phyloP scores from a whole-genome alignment of 2,113 vertebrate genomes.

The Alexandromys fortis region DNA sequence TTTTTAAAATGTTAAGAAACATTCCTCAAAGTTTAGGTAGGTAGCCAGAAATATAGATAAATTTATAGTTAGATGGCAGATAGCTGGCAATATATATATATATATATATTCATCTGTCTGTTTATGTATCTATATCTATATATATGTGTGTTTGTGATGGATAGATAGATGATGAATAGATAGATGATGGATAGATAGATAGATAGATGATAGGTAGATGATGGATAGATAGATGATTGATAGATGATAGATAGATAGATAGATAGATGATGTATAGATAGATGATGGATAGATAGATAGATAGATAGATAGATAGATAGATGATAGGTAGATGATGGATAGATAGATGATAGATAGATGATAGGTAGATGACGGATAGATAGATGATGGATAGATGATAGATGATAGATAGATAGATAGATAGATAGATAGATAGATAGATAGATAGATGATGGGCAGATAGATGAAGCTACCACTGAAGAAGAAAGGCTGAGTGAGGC shows the following conservation, averaged over 20 bases:
- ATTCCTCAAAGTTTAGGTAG: not conserved
- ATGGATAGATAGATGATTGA: not conserved
- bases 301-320: no score
- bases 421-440: not conserved
- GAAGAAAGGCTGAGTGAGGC: not conserved
- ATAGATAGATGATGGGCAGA: not conserved
- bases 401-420: not conserved
- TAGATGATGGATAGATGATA: no score
- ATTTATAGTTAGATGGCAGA: not conserved
- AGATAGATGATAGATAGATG: no score
- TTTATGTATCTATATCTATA: no score
- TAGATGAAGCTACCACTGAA: not conserved
- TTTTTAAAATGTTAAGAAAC: not conserved
- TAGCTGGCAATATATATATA: not conserved
- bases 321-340: no score
- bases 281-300: no score
- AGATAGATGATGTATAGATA: no score
- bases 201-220: not conserved
- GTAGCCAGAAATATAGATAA: not conserved
- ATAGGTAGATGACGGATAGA: no score
- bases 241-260: no score
- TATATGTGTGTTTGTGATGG: no score
- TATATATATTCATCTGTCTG: no score
- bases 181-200: not conserved
- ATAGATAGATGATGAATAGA: no score